phyloP scores from a whole-genome alignment of 2,797 vertebrate species.

The Intellagama lesueurii region DNA sequence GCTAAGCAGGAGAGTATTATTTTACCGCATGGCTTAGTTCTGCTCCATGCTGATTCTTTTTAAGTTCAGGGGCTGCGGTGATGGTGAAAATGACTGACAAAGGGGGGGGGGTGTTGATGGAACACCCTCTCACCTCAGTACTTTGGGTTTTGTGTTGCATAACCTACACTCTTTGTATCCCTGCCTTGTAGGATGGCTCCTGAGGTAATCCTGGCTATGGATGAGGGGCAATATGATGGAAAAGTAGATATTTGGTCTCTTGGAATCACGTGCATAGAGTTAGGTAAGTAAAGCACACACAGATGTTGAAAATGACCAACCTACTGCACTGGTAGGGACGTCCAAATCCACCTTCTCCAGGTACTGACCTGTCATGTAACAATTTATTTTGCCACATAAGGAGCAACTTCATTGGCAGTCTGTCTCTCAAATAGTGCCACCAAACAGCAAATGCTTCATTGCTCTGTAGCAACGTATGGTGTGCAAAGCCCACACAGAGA shows the following conservation, averaged over 20 bases:
- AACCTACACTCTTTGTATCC: constrained; percentile 52
- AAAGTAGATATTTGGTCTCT: constrained; percentile 97
- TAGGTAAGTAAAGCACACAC: constrained; percentile 83
- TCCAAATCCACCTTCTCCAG: not conserved
- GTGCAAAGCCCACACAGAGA: not conserved
- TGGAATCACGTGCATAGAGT: constrained; percentile 96
- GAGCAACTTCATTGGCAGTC: not conserved
- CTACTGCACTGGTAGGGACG: not conserved
- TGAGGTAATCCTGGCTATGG: constrained; percentile 98
- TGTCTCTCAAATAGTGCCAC: not conserved
- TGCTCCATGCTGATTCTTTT: constrained; percentile 42
- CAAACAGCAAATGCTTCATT: not conserved
- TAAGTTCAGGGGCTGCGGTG: not conserved
- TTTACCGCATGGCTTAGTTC: constrained; percentile 34
- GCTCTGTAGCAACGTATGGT: not conserved
- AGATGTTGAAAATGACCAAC: not conserved
- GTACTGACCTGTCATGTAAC: not conserved
- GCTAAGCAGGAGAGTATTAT: constrained; percentile 12
- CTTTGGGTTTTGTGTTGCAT: constrained; percentile 10
- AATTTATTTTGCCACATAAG: not conserved
- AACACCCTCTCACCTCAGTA: not conserved
- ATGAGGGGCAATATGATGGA: constrained; percentile 96
- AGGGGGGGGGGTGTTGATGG: too few species aligned
- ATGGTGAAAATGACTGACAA: not conserved
- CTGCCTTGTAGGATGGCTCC: constrained; percentile 92